Evolutionary conservation across 1,140 invertebrate genomes (phyloP), one percentile per base, ranked within the genome.

Genomic region (Grapholita molesta): DNA sequence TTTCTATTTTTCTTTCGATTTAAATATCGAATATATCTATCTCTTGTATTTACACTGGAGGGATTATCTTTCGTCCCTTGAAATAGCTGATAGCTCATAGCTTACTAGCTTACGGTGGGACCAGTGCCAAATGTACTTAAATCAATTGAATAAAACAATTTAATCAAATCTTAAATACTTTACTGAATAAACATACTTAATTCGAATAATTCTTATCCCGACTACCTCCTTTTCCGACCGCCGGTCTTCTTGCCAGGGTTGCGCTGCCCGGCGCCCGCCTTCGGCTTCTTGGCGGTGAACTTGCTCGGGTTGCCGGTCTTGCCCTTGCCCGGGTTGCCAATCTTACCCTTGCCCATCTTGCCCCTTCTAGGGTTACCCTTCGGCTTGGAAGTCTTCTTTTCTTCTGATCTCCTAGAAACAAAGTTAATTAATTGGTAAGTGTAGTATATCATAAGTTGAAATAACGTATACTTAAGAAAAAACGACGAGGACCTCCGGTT

Each of bases 181-280:
- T 55, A 52, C 4, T 52, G 24, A 53, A 67, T 67, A 52, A 67
- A 28, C 55, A 61, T 18, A 61, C 28, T 30, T 61, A 7, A 30
- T 5, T 23, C 24, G 5, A 57, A 57, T 23, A 8, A 23, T 55
- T 23, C 11, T 24, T 33, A 30, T 64, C 5, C 3, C 7, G 21
- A 70, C 83, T 93, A 94, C 84, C 94, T 92, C 83, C 94, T 92
- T 72, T 95, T 95, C 72, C 94, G 92, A 7, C 94, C 95, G 23
- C 78, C 79, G 52, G 89, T 88, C 83, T 93, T 93, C 76, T 93
- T 94, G 69, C 92, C 93, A 23, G 93, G 93, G 85, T 94, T 93
- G 61, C 94, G 89, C 74, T 95, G 92, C 8, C 94, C 94, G 76
- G 92, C 94, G 15, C 94, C 94, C 48, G 83, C 94, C 79, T 94